Base-by-base conservation (phyloP, 2,113 vertebrate genomes). In the Otus sunia region DNA sequence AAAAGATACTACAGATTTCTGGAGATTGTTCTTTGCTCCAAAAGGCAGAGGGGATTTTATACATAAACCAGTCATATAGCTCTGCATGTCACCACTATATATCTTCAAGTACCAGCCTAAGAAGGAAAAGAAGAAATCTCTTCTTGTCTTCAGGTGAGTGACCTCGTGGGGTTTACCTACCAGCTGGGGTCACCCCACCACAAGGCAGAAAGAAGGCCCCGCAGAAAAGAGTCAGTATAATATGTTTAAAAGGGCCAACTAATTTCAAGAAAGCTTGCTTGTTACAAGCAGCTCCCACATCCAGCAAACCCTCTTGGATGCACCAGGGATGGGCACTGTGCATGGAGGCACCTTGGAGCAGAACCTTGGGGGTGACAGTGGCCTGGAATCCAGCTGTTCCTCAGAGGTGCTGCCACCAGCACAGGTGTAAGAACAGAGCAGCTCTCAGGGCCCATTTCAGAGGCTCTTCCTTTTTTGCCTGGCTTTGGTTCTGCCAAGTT, bases 71-170 rank as follows among this genome's bases (percentile, higher is more conserved):
- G 27, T 22, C 14, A 3, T 60, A 20, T 71, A 78, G 52, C 20
- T 49, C 27, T 49, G 39, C 64, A 4, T 34, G 9, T 69, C 0
- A 0, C 15, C 23, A 20, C 23, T 78, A 6, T 5, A 5, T 37
- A 17, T 30, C 36, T 85, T 69, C 22, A 52, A 60, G 34, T 39
- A 66, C 34, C 41, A 74, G 25, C 13, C 78, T 82, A 27, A 49
- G 52, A 88, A 56, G 21, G 19, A 55, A 56, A 85, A 76, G 21
- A 81, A 62, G 21, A 53, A 75, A 55, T 64, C 15, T 59, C 17
- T 34, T 39, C 15, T 50, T 74, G 36, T 80, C 29, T 52, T 56
- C 10, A 12, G 19, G 32, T 62, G 36, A 16, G 27, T 45, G 43
- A 25, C 29, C 34, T 41, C 15, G 13, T 62, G 11, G 19, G 9